phyloP scores from a whole-genome alignment of 2,113 vertebrate species.

The Oreochromis aureus region DNA sequence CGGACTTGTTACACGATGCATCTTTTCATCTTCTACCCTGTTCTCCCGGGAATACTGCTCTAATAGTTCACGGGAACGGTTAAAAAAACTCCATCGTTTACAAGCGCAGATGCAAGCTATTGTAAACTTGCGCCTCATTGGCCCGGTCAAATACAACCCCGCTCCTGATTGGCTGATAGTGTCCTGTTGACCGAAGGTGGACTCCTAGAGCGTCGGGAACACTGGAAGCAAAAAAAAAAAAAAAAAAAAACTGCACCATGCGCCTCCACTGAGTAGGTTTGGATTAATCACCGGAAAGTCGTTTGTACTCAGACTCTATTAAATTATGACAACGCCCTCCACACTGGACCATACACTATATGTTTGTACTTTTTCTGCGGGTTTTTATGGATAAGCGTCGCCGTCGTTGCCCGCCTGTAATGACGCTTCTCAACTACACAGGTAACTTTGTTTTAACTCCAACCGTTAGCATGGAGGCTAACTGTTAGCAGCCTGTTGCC shows the following conservation, averaged over 20 bases:
- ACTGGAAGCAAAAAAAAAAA: conserved; percentile 36
- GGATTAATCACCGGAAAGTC: conserved; percentile 38
- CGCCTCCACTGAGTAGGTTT: conserved; percentile 39
- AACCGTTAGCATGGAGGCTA: conserved; percentile 58
- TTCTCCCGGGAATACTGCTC: accelerated
- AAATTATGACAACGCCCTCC: background rate
- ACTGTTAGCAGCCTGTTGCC: conserved; percentile 17
- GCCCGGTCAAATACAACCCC: conserved; percentile 29
- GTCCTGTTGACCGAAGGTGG: conserved; percentile 61
- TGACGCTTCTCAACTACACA: conserved; percentile 43
- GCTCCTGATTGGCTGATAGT: conserved; percentile 60
- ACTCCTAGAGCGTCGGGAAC: conserved; percentile 54
- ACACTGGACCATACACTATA: background rate
- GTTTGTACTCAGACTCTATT: conserved; percentile 1
- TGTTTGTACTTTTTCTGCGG: background rate
- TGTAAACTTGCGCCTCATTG: conserved; percentile 42
- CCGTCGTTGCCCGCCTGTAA: background rate
- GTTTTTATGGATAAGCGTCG: conserved; percentile 10
- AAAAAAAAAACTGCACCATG: conserved; percentile 54
- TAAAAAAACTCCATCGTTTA: conserved; percentile 12
- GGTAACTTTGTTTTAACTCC: conserved; percentile 69
- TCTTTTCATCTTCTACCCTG: background rate
- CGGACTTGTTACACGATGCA: background rate
- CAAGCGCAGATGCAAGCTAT: background rate
- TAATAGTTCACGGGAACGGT: background rate